phyloP scores from a whole-genome alignment of 1,140 invertebrate genomes.

The Pseudomyrmex gracilis region DNA sequence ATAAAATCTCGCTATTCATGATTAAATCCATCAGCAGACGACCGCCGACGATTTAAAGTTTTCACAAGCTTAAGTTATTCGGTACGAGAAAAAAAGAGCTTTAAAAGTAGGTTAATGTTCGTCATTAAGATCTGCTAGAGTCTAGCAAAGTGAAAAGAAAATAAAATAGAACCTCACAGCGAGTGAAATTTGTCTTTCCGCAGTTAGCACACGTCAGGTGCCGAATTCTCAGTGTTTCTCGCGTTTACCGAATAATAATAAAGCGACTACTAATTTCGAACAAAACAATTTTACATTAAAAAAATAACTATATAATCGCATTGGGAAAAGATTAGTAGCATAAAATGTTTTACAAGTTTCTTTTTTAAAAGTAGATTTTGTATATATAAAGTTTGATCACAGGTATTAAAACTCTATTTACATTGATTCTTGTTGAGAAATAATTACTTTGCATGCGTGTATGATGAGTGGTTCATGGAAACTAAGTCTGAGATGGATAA shows the following conservation, averaged over 20 bases:
- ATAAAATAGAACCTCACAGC: slow-evolving; percentile 23
- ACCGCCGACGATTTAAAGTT: slow-evolving; percentile 48
- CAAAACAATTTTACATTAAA: too few relatives aligned
- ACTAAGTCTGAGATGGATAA: too few relatives aligned
- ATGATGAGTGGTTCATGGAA: too few relatives aligned
- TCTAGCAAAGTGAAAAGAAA: slow-evolving; percentile 12
- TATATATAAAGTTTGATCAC: too few relatives aligned
- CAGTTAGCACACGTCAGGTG: background rate
- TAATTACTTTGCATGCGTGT: too few relatives aligned
- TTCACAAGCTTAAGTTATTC: slow-evolving; percentile 40
- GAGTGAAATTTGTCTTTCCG: slow-evolving; percentile 33
- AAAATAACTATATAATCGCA: too few relatives aligned
- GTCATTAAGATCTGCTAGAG: slow-evolving; percentile 40
- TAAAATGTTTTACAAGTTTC: too few relatives aligned
- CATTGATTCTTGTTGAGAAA: too few relatives aligned
- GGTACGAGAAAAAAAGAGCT: slow-evolving; percentile 39
- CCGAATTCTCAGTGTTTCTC: background rate
- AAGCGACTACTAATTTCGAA: background rate
- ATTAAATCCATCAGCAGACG: slow-evolving; percentile 55
- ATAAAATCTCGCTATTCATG: slow-evolving; percentile 56
- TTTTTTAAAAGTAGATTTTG: too few relatives aligned
- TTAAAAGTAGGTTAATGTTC: slow-evolving; percentile 62
- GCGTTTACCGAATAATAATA: background rate
- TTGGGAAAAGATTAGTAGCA: too few relatives aligned
- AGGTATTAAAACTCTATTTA: too few relatives aligned